Evolutionary conservation across 1,140 invertebrate species (phyloP).

Genomic region (Camponotus vicinus): DNA sequence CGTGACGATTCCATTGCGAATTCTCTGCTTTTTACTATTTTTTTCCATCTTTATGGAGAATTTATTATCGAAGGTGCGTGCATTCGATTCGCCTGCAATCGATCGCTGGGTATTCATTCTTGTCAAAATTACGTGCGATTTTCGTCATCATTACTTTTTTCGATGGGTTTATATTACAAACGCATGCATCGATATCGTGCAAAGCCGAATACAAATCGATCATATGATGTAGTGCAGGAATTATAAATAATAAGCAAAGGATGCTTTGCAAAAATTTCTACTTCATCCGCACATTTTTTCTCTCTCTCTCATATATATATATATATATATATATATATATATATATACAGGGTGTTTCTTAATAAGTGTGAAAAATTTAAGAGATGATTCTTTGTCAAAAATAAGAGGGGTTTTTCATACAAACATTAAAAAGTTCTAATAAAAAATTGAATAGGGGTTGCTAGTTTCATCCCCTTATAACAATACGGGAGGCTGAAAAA

Average conservation of each 20-base stretch:
- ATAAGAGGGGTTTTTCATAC: no score
- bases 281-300: not conserved
- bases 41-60: conserved; percentile 35
- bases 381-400: no score
- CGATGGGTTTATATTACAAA: not conserved
- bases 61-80: conserved; percentile 20
- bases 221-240: not conserved
- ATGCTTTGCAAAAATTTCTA: not conserved
- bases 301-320: not conserved
- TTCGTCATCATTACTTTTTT: not conserved
- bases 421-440: no score
- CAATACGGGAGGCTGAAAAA: no score
- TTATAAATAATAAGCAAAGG: not conserved
- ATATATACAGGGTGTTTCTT: no score
- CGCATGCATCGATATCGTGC: not conserved
- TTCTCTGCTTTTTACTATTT: conserved; percentile 18
- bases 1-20: conserved; percentile 61
- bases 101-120: not conserved
- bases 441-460: no score
- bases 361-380: no score
- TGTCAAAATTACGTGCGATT: not conserved
- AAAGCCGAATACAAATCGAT: not conserved
- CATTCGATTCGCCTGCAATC: not conserved
- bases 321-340: no score
- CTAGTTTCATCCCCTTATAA: no score